Percentiles rank a stretch among this genome's conserved stretches.
Conservation (phyloP, 2,113 vertebrate genomes). For the Heterochromis multidens region DNA sequence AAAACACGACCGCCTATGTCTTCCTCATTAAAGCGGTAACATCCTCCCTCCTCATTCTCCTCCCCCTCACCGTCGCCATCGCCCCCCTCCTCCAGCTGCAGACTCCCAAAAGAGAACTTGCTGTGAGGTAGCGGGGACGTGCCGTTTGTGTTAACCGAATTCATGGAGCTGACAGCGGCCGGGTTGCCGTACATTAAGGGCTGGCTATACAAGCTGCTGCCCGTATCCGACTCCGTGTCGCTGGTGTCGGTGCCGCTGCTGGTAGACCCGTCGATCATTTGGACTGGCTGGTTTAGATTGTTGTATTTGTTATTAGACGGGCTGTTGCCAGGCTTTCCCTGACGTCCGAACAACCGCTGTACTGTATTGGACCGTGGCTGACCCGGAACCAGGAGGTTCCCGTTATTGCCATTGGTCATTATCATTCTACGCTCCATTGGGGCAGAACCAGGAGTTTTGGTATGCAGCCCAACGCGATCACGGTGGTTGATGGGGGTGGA, state of each 20-base stretch:
- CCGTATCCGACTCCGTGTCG: slow-evolving; percentile 84
- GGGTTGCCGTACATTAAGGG: slow-evolving; percentile 81
- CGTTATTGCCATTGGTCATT: slow-evolving; percentile 76
- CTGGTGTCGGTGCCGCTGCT: slow-evolving; percentile 89
- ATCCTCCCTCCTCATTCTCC: slow-evolving; percentile 66
- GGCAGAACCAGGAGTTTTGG: slow-evolving; percentile 50
- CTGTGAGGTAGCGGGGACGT: slow-evolving; percentile 58
- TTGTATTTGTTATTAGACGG: background rate
- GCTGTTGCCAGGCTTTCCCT: slow-evolving; percentile 21
- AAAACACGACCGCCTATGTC: slow-evolving; percentile 72
- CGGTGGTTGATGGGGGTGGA: slow-evolving; percentile 68
- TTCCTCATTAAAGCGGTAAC: slow-evolving; percentile 79
- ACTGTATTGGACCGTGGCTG: slow-evolving; percentile 65
- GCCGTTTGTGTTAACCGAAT: slow-evolving; percentile 46
- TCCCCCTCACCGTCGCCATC: slow-evolving; percentile 60
- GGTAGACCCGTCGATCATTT: slow-evolving; percentile 84
- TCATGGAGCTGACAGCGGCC: slow-evolving; percentile 70
- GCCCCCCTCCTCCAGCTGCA: slow-evolving; percentile 78
- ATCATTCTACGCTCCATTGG: slow-evolving; percentile 64
- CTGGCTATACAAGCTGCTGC: slow-evolving; percentile 72
- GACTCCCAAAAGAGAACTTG: slow-evolving; percentile 75
- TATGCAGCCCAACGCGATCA: slow-evolving; percentile 21
- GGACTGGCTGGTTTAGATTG: slow-evolving; percentile 75
- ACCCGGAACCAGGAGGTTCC: slow-evolving; percentile 45
- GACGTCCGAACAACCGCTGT: slow-evolving; percentile 61